Evolutionary conservation across 2,797 vertebrate genomes (phyloP), one percentile per base, ranked within the genome.

Genomic region (Micropoecilia bifurca): DNA sequence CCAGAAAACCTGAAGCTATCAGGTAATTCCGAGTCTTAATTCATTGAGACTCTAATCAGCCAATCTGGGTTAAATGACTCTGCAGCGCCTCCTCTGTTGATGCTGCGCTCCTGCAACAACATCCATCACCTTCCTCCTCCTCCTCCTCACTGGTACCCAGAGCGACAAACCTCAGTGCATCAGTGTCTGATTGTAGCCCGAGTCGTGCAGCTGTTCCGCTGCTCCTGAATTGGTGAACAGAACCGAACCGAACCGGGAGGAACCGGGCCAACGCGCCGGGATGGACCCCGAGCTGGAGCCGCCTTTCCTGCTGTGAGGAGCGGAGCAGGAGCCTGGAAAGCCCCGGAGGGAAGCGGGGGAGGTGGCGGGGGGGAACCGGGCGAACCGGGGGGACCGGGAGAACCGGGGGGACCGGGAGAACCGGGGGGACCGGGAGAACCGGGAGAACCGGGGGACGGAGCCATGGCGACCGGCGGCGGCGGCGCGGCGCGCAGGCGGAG

Each of bases 391-490:
- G 83, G n/a, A n/a, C n/a, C n/a, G n/a, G 91, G 85, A 84, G 84
- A 87, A 81, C 71, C 79, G 78, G 93, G 91, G 83, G 83, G 91
- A 81, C 71, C 79, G 78, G 93, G 91, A 82, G 83, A 87, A n/a
- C n/a, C 75, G 90, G 86, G 89, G 91, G 85, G 85, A n/a, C n/a
- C n/a, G n/a, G n/a, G n/a, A n/a, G 84, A 87, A 81, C 71, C 79
- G 78, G 91, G 85, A 84, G 84, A 87, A 81, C 71, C 79, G 78
- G 93, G 91, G 83, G 83, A 87, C 78, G 76, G 88, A 88, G 93
- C 87, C 89, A 96, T 96, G 96, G 93, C 94, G 90, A 91, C 90
- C 75, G 93, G 92, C 83, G 61, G 36, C 63, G 63, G 63, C 90
- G 90, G 92, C 71, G 87, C 50, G 88, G 91, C 86, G 88, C 83